These are phyloP conservation scores for Furcula furcula DNA, from an alignment of 2,888 invertebrate species.

Conservation along the genomic window DNA sequence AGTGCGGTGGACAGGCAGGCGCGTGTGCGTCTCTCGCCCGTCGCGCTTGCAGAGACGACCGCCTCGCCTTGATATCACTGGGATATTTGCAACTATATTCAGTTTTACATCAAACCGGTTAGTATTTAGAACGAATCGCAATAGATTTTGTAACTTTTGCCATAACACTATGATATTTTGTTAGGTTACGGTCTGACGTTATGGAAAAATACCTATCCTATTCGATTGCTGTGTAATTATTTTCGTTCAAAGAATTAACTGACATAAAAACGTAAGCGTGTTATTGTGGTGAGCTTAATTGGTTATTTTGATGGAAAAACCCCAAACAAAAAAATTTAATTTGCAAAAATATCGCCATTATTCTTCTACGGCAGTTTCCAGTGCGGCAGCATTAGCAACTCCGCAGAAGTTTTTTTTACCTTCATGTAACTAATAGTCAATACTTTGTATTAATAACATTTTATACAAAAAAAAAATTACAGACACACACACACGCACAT, in stretches of 20 bases:
- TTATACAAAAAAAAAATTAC: too few species aligned
- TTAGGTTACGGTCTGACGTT: too few species aligned
- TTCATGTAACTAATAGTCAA: too few species aligned
- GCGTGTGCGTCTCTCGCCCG: slow-evolving; percentile 25
- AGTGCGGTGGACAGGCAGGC: slow-evolving; percentile 28
- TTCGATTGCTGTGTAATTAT: neutral
- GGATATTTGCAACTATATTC: slow-evolving; percentile 28
- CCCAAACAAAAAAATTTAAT: too few species aligned
- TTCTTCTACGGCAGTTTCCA: too few species aligned
- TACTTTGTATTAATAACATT: too few species aligned
- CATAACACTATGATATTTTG: slow-evolving; percentile 5
- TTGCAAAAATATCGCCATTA: too few species aligned
- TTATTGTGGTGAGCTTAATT: neutral
- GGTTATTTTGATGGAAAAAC: neutral
- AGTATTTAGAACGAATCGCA: slow-evolving; percentile 21
- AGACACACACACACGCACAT: too few species aligned
- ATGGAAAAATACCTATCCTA: neutral
- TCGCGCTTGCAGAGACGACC: slow-evolving; percentile 21
- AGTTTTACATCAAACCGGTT: slow-evolving; percentile 29
- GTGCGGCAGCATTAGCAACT: too few species aligned
- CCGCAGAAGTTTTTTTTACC: too few species aligned
- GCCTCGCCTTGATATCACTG: slow-evolving; percentile 23
- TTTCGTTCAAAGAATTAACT: slow-evolving; percentile 2
- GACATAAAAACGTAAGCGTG: neutral
- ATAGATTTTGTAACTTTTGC: slow-evolving; percentile 19